phyloP scores from a whole-genome alignment of 2,888 invertebrate species.

The Ophion slaviceki region DNA sequence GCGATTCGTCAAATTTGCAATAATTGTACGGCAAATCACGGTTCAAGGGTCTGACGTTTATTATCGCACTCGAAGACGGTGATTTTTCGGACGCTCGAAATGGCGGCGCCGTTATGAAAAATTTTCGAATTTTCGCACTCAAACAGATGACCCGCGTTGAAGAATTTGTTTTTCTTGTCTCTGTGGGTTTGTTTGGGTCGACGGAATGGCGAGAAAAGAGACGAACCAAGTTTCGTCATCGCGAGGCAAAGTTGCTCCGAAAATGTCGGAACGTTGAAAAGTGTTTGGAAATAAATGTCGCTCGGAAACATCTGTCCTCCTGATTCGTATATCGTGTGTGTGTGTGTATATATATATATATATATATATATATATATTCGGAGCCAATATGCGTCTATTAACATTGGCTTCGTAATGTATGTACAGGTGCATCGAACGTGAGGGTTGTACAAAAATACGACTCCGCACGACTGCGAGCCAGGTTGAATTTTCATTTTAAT shows the following conservation, averaged over 20 bases:
- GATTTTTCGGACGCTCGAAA: not conserved
- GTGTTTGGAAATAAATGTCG: conserved; percentile 46
- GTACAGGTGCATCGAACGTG: conserved; percentile 57
- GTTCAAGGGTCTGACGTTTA: too few relatives aligned
- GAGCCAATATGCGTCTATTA: conserved; percentile 55
- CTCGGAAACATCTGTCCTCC: conserved; percentile 50
- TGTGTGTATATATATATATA: not conserved
- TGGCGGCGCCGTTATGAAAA: too few relatives aligned
- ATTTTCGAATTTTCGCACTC: too few relatives aligned
- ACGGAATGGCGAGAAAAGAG: not conserved
- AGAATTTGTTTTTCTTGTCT: too few relatives aligned
- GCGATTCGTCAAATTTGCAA: too few relatives aligned
- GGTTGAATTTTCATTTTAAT: not conserved
- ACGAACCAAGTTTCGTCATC: conserved; percentile 2
- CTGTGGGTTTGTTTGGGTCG: not conserved
- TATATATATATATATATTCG: conserved; percentile 4
- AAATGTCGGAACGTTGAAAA: conserved; percentile 28
- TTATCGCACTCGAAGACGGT: not conserved
- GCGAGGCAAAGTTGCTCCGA: conserved; percentile 1
- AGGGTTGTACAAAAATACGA: conserved; percentile 46
- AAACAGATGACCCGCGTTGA: not conserved
- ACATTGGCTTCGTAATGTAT: conserved; percentile 53
- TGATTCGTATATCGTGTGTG: too few relatives aligned
- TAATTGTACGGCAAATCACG: too few relatives aligned
- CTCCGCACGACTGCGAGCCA: conserved; percentile 10